Conservation (phyloP, 2,113 vertebrate species). For the Piprites chloris region DNA sequence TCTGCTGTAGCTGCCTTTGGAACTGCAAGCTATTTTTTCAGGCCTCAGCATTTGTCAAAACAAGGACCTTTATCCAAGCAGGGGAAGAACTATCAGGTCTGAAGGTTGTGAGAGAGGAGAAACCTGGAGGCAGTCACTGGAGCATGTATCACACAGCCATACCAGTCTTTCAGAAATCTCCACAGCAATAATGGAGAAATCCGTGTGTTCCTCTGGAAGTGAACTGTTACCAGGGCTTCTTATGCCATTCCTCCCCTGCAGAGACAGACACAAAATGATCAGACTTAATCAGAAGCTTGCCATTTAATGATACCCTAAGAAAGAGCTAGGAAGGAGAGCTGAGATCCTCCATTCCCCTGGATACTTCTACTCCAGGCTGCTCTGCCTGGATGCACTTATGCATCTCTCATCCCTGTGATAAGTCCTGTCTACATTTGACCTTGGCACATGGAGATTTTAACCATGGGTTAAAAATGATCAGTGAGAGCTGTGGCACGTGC, state of each 20-base stretch:
- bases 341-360: background rate
- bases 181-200: background rate
- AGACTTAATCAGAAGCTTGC: background rate
- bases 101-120: background rate
- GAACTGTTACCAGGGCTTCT: background rate
- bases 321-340: background rate
- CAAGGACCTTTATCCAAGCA: background rate
- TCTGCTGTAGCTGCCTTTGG: background rate
- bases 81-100: background rate
- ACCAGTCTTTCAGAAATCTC: background rate
- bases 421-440: background rate
- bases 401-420: background rate
- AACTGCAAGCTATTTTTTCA: background rate
- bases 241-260: background rate
- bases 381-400: background rate
- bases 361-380: background rate
- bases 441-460: background rate
- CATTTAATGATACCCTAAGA: background rate
- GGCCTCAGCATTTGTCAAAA: background rate
- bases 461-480: background rate
- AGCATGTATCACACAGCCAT: accelerated
- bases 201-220: background rate
- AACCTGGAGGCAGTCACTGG: background rate
- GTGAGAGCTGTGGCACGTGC: background rate
- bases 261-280: background rate